phyloP scores from a whole-genome alignment of 1,140 invertebrate genomes.

The Antheraea mylitta region DNA sequence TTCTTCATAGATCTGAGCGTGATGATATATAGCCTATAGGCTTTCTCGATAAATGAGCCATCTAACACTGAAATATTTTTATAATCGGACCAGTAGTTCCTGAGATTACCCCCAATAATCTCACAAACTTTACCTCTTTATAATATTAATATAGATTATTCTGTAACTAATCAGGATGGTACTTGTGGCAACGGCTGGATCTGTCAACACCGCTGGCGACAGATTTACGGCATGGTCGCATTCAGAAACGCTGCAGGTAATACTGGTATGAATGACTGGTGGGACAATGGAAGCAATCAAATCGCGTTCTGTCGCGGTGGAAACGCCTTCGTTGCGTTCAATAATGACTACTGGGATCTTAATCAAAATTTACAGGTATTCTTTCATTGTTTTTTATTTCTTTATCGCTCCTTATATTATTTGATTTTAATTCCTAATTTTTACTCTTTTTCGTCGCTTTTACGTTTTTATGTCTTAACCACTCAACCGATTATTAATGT shows the following conservation, averaged over 20 bases:
- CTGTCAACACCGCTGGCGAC: conserved; percentile 93
- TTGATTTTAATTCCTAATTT: not conserved
- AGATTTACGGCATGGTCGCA: conserved; percentile 89
- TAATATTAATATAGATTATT: not conserved
- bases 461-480: not conserved
- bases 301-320: conserved; percentile 87
- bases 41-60: no score
- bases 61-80: no score
- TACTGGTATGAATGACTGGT: conserved; percentile 82
- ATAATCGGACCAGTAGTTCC: no score
- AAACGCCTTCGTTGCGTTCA: conserved; percentile 86
- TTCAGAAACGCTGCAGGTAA: conserved; percentile 84
- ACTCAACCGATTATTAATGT: not conserved
- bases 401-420: no score
- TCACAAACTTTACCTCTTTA: no score
- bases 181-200: conserved; percentile 90
- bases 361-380: conserved; percentile 75
- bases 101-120: no score
- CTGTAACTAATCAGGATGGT: conserved; percentile 66
- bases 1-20: no score
- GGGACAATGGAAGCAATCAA: conserved; percentile 86
- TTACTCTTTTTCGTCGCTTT: not conserved
- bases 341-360: conserved; percentile 80
- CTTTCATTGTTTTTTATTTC: no score
- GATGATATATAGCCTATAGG: no score